Evolutionary conservation across 2,797 vertebrate genomes (phyloP), one percentile per base, ranked within the genome.

Genomic region (Pipistrellus pygmaeus): DNA sequence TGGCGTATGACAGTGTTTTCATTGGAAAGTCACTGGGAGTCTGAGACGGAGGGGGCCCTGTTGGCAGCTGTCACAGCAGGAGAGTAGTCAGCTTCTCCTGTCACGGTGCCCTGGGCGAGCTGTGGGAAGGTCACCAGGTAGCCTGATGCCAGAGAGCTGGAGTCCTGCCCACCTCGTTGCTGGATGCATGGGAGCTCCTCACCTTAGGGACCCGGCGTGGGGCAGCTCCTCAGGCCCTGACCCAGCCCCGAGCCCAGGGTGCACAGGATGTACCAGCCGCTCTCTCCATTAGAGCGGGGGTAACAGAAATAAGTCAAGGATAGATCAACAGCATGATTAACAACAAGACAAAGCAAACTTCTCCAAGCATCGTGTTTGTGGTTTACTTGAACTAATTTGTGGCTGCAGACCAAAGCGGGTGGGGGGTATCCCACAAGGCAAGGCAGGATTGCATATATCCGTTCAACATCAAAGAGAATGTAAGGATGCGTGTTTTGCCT

Each of bases 391-490:
- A 89, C 30, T 95, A 93, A 80, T 38, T 94, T 94, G 17, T 93
- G 80, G 41, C 91, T 62, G 71, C 44, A 86, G 30, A 82, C 96
- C 69, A 88, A 88, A 94, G 81, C 11, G 96, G 94, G 21, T 38
- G 73, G 23, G 77, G 83, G 89, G 4, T 57, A 68, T 1, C 73
- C 93, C 46, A 84, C 78, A 95, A 85, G 94, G 55, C 30, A 25
- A 89, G 93, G 96, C 76, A 38, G 91, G 72, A n/a, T 38, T 95
- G 96, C 87, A 95, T 60, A 1, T 25, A 51, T 62, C 48, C 76
- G 30, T n/a, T 97, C 64, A 82, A 92, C 96, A 94, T 69, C 66
- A 95, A 94, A 97, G 95, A 10, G 46, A 90, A 85, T 66, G 15
- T 13, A 88, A 91, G 96, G 46, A 81, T 66, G 60, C 82, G 38